phyloP scores from a whole-genome alignment of 1,140 invertebrate genomes.

The Neodiprion pinetum region DNA sequence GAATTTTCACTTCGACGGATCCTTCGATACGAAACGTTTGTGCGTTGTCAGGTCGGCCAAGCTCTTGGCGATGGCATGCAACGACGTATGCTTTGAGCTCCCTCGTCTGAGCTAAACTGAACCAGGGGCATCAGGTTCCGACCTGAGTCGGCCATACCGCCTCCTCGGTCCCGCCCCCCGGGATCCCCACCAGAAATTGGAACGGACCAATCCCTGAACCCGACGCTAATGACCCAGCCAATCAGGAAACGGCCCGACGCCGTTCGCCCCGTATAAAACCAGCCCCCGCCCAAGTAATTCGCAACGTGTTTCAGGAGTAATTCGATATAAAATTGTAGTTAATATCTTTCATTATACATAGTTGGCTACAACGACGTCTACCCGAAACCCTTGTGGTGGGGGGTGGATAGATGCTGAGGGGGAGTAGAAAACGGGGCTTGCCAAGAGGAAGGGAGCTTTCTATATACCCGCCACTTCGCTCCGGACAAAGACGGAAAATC shows the following conservation, averaged over 20 bases:
- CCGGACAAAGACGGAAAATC: too few relatives aligned
- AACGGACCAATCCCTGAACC: background rate
- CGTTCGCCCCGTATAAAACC: constrained; percentile 21
- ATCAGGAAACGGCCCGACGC: constrained; percentile 35
- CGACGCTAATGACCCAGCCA: constrained; percentile 37
- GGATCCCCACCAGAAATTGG: constrained; percentile 23
- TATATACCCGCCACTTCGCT: too few relatives aligned
- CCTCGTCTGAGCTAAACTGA: constrained; percentile 24
- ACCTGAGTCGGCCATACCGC: constrained; percentile 56
- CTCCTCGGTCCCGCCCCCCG: constrained; percentile 42
- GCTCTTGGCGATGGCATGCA: too few relatives aligned
- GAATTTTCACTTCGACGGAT: too few relatives aligned
- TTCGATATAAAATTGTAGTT: constrained; percentile 65
- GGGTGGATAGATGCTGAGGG: constrained; percentile 22
- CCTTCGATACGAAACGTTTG: too few relatives aligned
- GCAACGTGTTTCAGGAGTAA: constrained; percentile 61
- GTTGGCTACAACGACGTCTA: background rate
- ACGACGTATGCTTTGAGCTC: constrained; percentile 14
- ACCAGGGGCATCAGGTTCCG: constrained; percentile 13
- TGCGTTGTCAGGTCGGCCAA: too few relatives aligned
- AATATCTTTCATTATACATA: constrained; percentile 62
- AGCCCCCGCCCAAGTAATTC: constrained; percentile 60
- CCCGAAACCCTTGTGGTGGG: background rate
- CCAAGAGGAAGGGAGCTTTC: background rate
- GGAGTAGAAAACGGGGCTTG: constrained; percentile 6